Conservation (phyloP, 1,140 invertebrate species). For the Ceratina japonica region DNA sequence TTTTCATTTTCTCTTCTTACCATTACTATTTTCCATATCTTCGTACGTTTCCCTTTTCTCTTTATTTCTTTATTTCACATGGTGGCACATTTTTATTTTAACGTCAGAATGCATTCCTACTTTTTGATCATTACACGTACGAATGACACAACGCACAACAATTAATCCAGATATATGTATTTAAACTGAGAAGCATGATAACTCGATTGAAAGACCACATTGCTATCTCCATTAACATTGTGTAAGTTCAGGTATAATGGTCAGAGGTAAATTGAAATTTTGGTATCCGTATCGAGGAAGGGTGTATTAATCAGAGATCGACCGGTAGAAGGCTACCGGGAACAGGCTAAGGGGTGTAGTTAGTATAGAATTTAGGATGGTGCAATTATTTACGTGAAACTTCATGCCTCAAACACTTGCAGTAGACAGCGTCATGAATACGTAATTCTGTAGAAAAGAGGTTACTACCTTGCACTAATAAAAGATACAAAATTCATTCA, state of each 20-base stretch:
- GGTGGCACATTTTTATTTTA: too few species aligned
- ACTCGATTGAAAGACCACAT: background rate
- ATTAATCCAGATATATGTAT: background rate
- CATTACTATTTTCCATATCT: conserved; percentile 10
- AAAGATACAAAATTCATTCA: background rate
- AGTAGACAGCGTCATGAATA: too few species aligned
- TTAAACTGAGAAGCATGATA: background rate
- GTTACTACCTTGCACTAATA: background rate
- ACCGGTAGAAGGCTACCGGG: too few species aligned
- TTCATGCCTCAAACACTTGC: background rate
- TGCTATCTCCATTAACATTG: conserved; percentile 3
- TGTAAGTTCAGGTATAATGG: background rate
- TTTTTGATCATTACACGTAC: too few species aligned
- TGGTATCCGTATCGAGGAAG: background rate
- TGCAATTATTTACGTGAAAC: conserved; percentile 10
- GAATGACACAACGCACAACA: too few species aligned
- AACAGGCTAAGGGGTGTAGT: too few species aligned
- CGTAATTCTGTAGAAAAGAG: background rate
- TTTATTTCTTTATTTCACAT: too few species aligned
- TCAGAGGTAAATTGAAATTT: conserved; percentile 4
- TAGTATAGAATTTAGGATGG: background rate
- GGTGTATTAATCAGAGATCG: conserved; percentile 5
- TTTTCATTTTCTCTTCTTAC: conserved; percentile 6
- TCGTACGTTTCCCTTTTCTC: conserved; percentile 1
- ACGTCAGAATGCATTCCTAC: too few species aligned